Evolutionary conservation across 2,797 vertebrate genomes (phyloP).

Genomic region (Phoxinus dragarum): DNA sequence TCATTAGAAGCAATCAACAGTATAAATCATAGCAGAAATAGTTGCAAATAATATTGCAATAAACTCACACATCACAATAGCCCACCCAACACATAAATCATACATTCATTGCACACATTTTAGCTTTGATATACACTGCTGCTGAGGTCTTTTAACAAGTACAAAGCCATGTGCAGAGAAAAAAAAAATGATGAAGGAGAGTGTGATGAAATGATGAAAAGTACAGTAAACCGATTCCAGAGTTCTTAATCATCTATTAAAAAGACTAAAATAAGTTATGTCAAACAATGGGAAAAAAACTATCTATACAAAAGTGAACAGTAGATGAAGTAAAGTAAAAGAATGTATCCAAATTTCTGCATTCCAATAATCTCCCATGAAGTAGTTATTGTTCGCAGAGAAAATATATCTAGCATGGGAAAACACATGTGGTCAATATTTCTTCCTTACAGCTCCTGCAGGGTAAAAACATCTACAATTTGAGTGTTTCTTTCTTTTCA

Average conservation of each 20-base stretch:
- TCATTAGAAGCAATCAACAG: conserved; percentile 49
- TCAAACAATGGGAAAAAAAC: not conserved
- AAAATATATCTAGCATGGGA: conserved; percentile 16
- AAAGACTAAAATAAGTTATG: conserved; percentile 11
- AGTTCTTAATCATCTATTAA: not conserved
- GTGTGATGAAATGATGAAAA: conserved; percentile 1
- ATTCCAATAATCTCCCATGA: conserved; percentile 21
- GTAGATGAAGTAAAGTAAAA: conserved; percentile 2
- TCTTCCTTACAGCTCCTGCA: conserved; percentile 30
- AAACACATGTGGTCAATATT: not conserved
- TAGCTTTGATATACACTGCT: conserved; percentile 5
- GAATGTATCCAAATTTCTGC: conserved; percentile 8
- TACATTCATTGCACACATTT: conserved; percentile 12
- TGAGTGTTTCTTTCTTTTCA: conserved; percentile 53
- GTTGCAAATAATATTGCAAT: conserved; percentile 24
- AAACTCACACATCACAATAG: conserved; percentile 39
- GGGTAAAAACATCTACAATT: conserved; percentile 35
- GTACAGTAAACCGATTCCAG: conserved; percentile 1
- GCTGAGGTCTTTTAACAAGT: not conserved
- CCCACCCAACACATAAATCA: not conserved
- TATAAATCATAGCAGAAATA: conserved; percentile 35
- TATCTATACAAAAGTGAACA: not conserved
- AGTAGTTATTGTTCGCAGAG: conserved; percentile 23
- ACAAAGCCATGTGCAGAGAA: not conserved
- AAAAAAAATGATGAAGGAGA: not conserved